Conservation (phyloP, 2,797 vertebrate genomes). For the Pantherophis vulpinus region DNA sequence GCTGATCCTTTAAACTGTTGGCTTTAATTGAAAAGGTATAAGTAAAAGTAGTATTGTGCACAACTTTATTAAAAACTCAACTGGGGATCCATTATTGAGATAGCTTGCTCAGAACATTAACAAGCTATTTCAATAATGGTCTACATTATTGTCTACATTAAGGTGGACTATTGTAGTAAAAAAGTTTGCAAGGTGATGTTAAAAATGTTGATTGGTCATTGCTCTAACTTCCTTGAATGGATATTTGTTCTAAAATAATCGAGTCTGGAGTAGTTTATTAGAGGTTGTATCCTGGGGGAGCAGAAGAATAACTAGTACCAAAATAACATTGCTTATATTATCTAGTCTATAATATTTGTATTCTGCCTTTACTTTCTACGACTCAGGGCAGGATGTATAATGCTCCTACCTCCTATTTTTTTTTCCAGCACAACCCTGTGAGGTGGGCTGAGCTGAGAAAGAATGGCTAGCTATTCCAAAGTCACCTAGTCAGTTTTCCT, state of each 20-base stretch:
- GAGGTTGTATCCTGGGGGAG: neutral
- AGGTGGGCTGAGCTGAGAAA: neutral
- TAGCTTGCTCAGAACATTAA: neutral
- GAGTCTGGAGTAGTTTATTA: neutral
- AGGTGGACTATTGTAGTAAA: neutral
- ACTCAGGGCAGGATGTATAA: neutral
- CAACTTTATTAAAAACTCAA: neutral
- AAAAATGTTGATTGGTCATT: neutral
- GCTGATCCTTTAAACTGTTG: neutral
- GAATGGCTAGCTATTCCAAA: neutral
- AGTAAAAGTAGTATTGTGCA: neutral
- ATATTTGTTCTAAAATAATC: neutral
- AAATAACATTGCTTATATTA: neutral
- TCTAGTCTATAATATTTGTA: neutral
- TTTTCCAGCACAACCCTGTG: neutral
- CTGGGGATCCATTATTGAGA: neutral
- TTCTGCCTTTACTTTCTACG: neutral
- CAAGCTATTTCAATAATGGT: too few species aligned
- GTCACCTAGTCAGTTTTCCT: neutral
- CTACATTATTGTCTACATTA: neutral
- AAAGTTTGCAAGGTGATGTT: neutral
- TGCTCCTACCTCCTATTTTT: neutral
- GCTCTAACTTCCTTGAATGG: neutral
- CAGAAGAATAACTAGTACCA: neutral
- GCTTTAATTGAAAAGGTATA: neutral